These are phyloP conservation scores for Ectropis crepuscularia DNA, from an alignment of 2,888 invertebrate genomes.

Conservation along the genomic window DNA sequence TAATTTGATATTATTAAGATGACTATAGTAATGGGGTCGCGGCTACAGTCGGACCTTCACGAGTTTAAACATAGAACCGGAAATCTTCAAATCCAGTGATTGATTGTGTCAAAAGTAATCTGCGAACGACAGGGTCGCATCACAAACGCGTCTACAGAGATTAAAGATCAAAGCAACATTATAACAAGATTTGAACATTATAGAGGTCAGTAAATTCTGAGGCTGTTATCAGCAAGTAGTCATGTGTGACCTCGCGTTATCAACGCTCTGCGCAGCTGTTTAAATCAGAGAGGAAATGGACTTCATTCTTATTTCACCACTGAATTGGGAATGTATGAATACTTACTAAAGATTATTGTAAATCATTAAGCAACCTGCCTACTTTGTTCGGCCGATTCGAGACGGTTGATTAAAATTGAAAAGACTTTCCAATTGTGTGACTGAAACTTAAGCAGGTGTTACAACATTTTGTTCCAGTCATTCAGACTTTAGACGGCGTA, in stretches of 20 bases:
- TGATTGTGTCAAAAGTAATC: constrained; percentile 11
- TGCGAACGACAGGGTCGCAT: constrained; percentile 16
- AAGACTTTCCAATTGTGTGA: constrained; percentile 20
- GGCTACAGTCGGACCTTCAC: background rate
- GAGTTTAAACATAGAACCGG: constrained; percentile 10
- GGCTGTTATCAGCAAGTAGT: constrained; percentile 54
- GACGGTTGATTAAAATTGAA: constrained; percentile 10
- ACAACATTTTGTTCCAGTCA: constrained; percentile 4
- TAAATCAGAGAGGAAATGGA: constrained; percentile 38
- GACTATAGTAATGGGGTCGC: no score
- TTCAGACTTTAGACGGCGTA: background rate
- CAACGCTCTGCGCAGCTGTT: constrained; percentile 66
- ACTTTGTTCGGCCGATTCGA: constrained; percentile 10
- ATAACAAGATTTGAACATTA: constrained; percentile 22
- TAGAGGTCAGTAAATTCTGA: constrained; percentile 53
- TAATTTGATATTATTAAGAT: no score
- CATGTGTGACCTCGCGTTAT: constrained; percentile 60
- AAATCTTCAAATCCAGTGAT: constrained; percentile 2
- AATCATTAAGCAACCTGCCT: constrained; percentile 8
- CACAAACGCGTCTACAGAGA: constrained; percentile 22
- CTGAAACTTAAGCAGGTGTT: constrained; percentile 9
- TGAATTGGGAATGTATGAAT: constrained; percentile 8
- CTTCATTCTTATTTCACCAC: constrained; percentile 30
- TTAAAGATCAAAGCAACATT: constrained; percentile 32
- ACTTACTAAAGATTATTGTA: background rate